These are phyloP conservation scores for Orthosia cruda DNA, from an alignment of 2,888 invertebrate genomes.

Conservation along the genomic window DNA sequence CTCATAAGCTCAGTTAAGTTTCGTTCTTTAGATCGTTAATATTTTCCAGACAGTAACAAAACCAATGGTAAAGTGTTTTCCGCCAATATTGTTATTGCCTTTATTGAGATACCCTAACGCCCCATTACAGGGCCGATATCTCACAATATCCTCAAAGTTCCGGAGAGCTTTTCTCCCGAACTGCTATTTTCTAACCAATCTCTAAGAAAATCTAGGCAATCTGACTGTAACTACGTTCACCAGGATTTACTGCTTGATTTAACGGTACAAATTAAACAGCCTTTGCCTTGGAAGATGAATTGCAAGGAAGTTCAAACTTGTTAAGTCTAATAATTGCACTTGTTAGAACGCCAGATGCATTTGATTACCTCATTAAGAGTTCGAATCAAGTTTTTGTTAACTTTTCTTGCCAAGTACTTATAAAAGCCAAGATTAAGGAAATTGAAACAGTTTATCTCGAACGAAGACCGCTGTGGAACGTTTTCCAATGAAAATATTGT, in stretches of 20 bases:
- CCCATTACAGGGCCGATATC: not conserved
- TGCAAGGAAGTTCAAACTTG: constrained; percentile 36
- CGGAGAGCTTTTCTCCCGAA: not conserved
- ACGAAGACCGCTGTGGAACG: not conserved
- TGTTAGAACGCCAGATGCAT: constrained; percentile 61
- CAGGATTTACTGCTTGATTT: constrained; percentile 13
- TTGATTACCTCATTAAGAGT: constrained; percentile 57
- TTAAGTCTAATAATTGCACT: constrained; percentile 56
- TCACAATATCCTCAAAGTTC: not conserved
- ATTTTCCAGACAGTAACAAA: not conserved
- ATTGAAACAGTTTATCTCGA: constrained; percentile 1
- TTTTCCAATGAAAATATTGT: constrained; percentile 7
- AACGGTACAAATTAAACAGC: constrained; percentile 30
- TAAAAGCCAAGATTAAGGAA: constrained; percentile 6
- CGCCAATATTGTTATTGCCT: not conserved
- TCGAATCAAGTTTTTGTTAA: constrained; percentile 43
- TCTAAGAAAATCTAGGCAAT: not conserved
- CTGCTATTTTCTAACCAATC: not conserved
- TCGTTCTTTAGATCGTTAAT: not conserved
- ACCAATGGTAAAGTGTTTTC: not conserved
- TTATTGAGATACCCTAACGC: not conserved
- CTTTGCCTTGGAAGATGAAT: constrained; percentile 28
- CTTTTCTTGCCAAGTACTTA: constrained; percentile 14
- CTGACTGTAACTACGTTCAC: not conserved
- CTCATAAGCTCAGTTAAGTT: not conserved